phyloP scores from a whole-genome alignment of 2,113 vertebrate species.

The Daubentonia madagascariensis region DNA sequence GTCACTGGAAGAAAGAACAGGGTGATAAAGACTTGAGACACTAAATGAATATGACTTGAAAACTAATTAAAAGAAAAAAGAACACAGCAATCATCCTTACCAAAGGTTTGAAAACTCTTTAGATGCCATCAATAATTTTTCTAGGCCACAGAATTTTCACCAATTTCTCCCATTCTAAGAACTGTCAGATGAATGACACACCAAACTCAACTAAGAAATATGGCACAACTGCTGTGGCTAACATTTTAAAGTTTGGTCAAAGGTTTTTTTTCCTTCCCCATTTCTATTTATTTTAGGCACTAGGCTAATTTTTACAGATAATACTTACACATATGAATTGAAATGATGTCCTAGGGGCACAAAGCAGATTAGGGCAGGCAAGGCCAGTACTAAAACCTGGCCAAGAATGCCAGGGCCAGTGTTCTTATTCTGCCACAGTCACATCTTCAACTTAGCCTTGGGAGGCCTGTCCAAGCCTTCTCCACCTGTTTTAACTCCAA shows the following conservation, averaged over 20 bases:
- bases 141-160: background rate
- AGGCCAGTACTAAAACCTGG: background rate
- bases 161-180: background rate
- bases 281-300: background rate
- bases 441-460: background rate
- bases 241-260: background rate
- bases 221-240: background rate
- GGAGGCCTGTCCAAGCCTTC: background rate
- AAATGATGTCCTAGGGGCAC: background rate
- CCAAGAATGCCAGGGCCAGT: background rate
- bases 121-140: background rate
- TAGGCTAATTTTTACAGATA: background rate
- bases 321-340: background rate
- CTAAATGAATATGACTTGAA: background rate
- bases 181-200: background rate
- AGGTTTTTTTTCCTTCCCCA: background rate
- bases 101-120: background rate
- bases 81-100: background rate
- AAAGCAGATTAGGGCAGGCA: background rate
- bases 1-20: background rate
- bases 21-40: background rate
- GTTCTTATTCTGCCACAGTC: background rate
- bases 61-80: background rate
- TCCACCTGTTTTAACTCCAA: background rate
- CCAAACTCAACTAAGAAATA: background rate